Evolutionary conservation across 2,888 invertebrate genomes (phyloP).

Genomic region (Ferdinandea cuprea): DNA sequence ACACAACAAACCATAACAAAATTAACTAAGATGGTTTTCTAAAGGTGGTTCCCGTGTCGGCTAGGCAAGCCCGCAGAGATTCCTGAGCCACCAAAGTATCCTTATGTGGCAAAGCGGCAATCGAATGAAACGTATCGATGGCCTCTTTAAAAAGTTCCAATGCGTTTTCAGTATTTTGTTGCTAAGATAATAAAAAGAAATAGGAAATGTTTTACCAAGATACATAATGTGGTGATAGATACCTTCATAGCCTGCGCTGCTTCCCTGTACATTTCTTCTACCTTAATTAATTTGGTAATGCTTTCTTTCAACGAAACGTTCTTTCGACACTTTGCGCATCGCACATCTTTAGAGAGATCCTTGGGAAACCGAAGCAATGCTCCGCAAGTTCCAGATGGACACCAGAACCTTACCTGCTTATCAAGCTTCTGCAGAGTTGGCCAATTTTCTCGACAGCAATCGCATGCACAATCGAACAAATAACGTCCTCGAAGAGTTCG

Average conservation of each 20-base stretch:
- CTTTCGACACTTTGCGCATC: slow-evolving; percentile 84
- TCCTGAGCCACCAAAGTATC: slow-evolving; percentile 89
- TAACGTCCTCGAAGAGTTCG: slow-evolving; percentile 88
- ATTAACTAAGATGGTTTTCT: slow-evolving; percentile 77
- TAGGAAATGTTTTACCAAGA: neutral
- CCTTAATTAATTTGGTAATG: slow-evolving; percentile 82
- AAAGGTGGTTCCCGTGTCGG: slow-evolving; percentile 82
- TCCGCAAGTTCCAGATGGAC: slow-evolving; percentile 84
- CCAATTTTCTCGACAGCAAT: slow-evolving; percentile 90
- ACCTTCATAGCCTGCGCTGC: slow-evolving; percentile 82
- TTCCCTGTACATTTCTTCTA: slow-evolving; percentile 84
- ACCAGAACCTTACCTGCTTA: slow-evolving; percentile 82
- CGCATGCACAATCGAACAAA: slow-evolving; percentile 90
- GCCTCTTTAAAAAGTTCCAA: slow-evolving; percentile 84
- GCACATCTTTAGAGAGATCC: slow-evolving; percentile 82
- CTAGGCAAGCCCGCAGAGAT: slow-evolving; percentile 87
- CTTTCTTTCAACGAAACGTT: slow-evolving; percentile 83
- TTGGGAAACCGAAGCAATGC: slow-evolving; percentile 83
- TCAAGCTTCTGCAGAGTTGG: slow-evolving; percentile 86
- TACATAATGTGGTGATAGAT: neutral
- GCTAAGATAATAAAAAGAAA: slow-evolving; percentile 83
- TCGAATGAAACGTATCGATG: slow-evolving; percentile 86
- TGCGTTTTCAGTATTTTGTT: slow-evolving; percentile 85
- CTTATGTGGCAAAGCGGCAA: slow-evolving; percentile 87
- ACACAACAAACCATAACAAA: slow-evolving; percentile 16